Conservation (phyloP, 1,140 invertebrate species). For the Belonocnema kinseyi region DNA sequence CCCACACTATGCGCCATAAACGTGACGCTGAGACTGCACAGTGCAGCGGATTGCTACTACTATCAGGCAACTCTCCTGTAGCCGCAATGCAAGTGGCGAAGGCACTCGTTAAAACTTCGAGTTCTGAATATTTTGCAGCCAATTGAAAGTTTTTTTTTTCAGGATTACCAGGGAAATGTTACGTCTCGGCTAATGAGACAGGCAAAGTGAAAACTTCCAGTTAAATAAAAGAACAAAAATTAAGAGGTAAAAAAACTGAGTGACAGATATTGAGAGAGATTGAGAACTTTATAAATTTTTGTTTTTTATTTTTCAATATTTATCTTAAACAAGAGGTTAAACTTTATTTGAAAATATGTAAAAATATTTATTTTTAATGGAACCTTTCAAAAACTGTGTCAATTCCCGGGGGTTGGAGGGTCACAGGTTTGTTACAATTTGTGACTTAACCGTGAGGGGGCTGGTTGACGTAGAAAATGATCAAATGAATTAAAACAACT, state of each 20-base stretch:
- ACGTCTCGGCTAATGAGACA: conserved; percentile 23
- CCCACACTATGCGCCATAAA: conserved; percentile 30
- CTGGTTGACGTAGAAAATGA: too few relatives aligned
- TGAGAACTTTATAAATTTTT: too few relatives aligned
- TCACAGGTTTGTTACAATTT: too few relatives aligned
- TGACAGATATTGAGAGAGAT: background rate
- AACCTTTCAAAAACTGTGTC: too few relatives aligned
- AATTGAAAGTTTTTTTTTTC: conserved; percentile 16
- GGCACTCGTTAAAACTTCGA: conserved; percentile 24
- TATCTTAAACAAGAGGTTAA: too few relatives aligned
- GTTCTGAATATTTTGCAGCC: conserved; percentile 27
- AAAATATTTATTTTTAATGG: too few relatives aligned
- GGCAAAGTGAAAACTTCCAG: conserved; percentile 19
- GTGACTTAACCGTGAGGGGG: too few relatives aligned
- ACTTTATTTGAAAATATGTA: too few relatives aligned
- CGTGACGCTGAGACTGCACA: conserved; percentile 9
- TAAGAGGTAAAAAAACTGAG: background rate
- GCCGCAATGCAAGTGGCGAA: conserved; percentile 27
- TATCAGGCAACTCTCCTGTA: conserved; percentile 7
- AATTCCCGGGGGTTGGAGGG: too few relatives aligned
- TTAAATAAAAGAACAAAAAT: conserved; percentile 1
- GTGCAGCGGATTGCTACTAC: conserved; percentile 1
- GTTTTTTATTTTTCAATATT: too few relatives aligned
- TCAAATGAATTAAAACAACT: too few relatives aligned
- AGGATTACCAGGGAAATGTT: conserved; percentile 19